These are phyloP conservation scores for Montipora foliosa DNA, from an alignment of 64 coral and sea anemone species.

Conservation along the genomic window DNA sequence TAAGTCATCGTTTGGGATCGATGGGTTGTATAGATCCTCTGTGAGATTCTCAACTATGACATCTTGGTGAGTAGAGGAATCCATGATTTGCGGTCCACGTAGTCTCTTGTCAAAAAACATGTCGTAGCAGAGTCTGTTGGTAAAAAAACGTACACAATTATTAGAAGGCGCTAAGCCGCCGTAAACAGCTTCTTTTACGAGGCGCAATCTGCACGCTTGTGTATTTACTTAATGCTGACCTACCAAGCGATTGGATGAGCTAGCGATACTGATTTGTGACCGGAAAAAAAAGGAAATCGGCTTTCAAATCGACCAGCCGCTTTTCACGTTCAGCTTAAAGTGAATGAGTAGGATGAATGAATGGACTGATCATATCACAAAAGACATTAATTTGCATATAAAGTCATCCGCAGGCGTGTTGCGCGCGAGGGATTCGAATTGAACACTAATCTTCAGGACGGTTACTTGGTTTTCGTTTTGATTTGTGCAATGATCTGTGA, in stretches of 20 bases:
- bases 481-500: slow-evolving; percentile 54
- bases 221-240: slow-evolving; percentile 42
- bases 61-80: slow-evolving; percentile 33
- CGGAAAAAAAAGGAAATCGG: slow-evolving; percentile 27
- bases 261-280: slow-evolving; percentile 5
- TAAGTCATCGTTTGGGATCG: slow-evolving; percentile 74
- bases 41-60: slow-evolving; percentile 49
- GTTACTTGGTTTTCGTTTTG: slow-evolving; percentile 9
- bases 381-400: slow-evolving; percentile 53
- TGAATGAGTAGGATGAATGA: slow-evolving; percentile 48
- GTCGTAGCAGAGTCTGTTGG: slow-evolving; percentile 82
- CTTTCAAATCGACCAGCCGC: slow-evolving; percentile 52
- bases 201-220: slow-evolving; percentile 46
- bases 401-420: slow-evolving; percentile 23
- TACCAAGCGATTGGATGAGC: slow-evolving; percentile 40
- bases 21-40: slow-evolving; percentile 73
- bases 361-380: slow-evolving; percentile 59
- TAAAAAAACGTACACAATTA: slow-evolving; percentile 52
- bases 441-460: not conserved
- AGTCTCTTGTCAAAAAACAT: slow-evolving; percentile 89
- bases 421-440: slow-evolving; percentile 30
- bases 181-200: slow-evolving; percentile 34
- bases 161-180: slow-evolving; percentile 31
- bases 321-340: slow-evolving; percentile 48
- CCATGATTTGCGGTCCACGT: slow-evolving; percentile 28